Conservation (phyloP, 2,113 vertebrate species). For the Tonatia bakeri region DNA sequence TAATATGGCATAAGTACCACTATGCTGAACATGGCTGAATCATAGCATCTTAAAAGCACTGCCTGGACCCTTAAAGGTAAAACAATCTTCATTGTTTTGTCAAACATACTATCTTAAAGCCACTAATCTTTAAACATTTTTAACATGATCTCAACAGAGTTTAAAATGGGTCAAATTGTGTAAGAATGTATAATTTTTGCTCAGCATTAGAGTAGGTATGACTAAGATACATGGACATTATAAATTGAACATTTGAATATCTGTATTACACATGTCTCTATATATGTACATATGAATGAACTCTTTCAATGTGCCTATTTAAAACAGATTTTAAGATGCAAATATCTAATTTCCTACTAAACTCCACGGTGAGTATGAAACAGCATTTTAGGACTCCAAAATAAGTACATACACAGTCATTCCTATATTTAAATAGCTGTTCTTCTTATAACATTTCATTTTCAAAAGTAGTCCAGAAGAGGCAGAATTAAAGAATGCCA, state of each 20-base stretch:
- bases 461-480: background rate
- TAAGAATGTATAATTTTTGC: background rate
- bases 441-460: conserved; percentile 13
- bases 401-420: background rate
- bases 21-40: background rate
- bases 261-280: background rate
- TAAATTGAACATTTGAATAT: background rate
- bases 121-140: background rate
- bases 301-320: background rate
- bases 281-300: background rate
- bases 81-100: background rate
- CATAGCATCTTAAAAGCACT: background rate
- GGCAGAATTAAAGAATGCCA: background rate
- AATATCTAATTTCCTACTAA: conserved; percentile 7
- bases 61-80: background rate
- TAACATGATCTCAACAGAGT: background rate
- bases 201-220: background rate
- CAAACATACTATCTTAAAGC: background rate
- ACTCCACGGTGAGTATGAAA: background rate
- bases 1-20: background rate
- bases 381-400: background rate
- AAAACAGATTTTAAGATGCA: background rate
- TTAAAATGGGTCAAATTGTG: conserved; percentile 4
- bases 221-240: background rate
- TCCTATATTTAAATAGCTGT: conserved; percentile 22